These are phyloP conservation scores for Syritta pipiens DNA, from an alignment of 2,888 invertebrate genomes.

Conservation along the genomic window DNA sequence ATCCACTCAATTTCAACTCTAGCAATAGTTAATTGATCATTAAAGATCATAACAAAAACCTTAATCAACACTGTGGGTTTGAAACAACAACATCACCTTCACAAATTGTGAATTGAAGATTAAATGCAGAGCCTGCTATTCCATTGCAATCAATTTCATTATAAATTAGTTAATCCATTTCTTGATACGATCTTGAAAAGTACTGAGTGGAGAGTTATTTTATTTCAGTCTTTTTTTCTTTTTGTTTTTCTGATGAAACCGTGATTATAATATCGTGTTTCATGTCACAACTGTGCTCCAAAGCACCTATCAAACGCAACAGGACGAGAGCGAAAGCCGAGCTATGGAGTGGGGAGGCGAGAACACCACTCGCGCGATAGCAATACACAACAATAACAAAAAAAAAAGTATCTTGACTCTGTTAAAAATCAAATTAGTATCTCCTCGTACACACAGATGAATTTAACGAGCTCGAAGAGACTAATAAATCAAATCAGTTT, in stretches of 20 bases:
- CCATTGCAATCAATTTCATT: slow-evolving; percentile 51
- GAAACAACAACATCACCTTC: too few relatives aligned
- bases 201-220: neutral
- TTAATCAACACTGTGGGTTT: too few relatives aligned
- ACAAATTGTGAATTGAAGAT: slow-evolving; percentile 49
- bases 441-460: slow-evolving; percentile 53
- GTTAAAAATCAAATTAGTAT: slow-evolving; percentile 62
- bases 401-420: slow-evolving; percentile 39
- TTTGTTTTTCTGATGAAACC: slow-evolving; percentile 11
- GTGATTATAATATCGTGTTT: slow-evolving; percentile 67
- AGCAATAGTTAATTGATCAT: too few relatives aligned
- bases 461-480: slow-evolving; percentile 69
- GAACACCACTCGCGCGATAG: neutral
- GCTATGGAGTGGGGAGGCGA: neutral
- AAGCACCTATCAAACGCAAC: slow-evolving; percentile 43
- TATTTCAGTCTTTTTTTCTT: slow-evolving; percentile 2
- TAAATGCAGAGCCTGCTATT: slow-evolving; percentile 48
- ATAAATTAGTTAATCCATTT: slow-evolving; percentile 57
- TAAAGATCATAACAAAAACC: too few relatives aligned
- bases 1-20: too few relatives aligned
- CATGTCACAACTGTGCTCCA: slow-evolving; percentile 44
- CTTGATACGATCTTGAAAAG: slow-evolving; percentile 27
- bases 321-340: slow-evolving; percentile 3
- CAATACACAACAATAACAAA: neutral
- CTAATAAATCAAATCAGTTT: slow-evolving; percentile 70